Base-by-base conservation (phyloP, 2,113 vertebrate genomes). In the Rhadina sibilatrix region DNA sequence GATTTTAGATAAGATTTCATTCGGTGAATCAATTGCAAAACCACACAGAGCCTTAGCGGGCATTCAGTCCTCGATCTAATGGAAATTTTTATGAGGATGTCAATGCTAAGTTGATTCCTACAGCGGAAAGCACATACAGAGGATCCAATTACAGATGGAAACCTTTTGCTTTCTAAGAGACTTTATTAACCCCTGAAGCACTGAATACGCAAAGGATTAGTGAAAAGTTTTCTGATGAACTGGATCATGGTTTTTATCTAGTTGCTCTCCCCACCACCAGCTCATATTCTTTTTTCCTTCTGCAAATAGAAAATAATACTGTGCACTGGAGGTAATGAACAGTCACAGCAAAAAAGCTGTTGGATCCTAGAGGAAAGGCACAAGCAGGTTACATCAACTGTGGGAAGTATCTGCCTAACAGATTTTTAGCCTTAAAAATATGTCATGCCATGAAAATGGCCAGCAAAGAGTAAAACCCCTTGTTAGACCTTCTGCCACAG, bases 1-100 rank as follows among this genome's bases (percentile, higher is more conserved):
- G 98, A 98, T 98, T 98, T 98, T 97, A 98, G 98, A 97, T 98
- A 98, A 98, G 98, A 98, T 98, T 98, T 98, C 98, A 96, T 98
- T 98, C 97, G 77, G 96, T 82, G 97, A 98, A 98, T 98, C 98
- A 98, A 98, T 98, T 97, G 97, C 92, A 93, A 97, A 98, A 97
- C 98, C 98, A 95, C 97, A 95, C 88, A 86, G 90, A 97, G 97
- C 96, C 96, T 98, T 97, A 57, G 68, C 15, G 97, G 97, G 95
- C 97, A 97, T 97, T 96, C 97, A 95, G 96, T 85, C 94, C 97
- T 98, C 89, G 70, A 95, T 96, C 97, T 98, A 98, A 98, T 98
- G 98, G 98, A 98, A 98, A 97, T 96, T 98, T 97, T 97, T 95
- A 97, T 2, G 85, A 98, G 97, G 92, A 95, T 97, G 97, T 98